phyloP scores from a whole-genome alignment of 2,797 vertebrate species.

The Passerculus sandwichensis region DNA sequence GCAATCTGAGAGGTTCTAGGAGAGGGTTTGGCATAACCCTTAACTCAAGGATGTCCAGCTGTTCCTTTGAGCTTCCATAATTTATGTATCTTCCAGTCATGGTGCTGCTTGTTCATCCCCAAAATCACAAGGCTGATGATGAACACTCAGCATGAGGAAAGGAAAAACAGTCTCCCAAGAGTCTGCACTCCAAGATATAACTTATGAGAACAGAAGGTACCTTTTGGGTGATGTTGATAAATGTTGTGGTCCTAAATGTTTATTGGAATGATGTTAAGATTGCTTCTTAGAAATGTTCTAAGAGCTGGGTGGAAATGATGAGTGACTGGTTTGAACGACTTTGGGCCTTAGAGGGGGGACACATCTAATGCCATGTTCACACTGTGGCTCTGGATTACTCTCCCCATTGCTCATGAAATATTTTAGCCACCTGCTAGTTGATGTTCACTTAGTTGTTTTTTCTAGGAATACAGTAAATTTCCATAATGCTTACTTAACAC shows the following conservation, averaged over 20 bases:
- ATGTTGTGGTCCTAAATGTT: not conserved
- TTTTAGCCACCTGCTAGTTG: slow-evolving; percentile 54
- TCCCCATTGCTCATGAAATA: not conserved
- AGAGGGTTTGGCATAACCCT: not conserved
- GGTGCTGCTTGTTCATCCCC: slow-evolving; percentile 35
- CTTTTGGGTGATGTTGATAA: not conserved
- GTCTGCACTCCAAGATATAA: slow-evolving; percentile 38
- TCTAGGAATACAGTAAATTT: slow-evolving; percentile 63
- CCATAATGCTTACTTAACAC: slow-evolving; percentile 50
- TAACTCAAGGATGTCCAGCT: not conserved
- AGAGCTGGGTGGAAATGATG: not conserved
- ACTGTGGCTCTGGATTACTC: not conserved
- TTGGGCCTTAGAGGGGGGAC: not conserved
- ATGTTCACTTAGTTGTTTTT: slow-evolving; percentile 57
- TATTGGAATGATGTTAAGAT: not conserved
- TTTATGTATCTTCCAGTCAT: slow-evolving; percentile 5
- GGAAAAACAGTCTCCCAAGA: not conserved
- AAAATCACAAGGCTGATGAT: not conserved
- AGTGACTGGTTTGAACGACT: not conserved
- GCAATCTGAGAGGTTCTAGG: not conserved
- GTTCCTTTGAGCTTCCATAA: not conserved
- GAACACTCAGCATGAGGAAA: slow-evolving; percentile 18
- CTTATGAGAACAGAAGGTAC: not conserved
- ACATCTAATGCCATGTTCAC: not conserved
- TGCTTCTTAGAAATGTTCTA: not conserved